Conservation (phyloP, 1,140 invertebrate genomes). For the Calosoma granatense region DNA sequence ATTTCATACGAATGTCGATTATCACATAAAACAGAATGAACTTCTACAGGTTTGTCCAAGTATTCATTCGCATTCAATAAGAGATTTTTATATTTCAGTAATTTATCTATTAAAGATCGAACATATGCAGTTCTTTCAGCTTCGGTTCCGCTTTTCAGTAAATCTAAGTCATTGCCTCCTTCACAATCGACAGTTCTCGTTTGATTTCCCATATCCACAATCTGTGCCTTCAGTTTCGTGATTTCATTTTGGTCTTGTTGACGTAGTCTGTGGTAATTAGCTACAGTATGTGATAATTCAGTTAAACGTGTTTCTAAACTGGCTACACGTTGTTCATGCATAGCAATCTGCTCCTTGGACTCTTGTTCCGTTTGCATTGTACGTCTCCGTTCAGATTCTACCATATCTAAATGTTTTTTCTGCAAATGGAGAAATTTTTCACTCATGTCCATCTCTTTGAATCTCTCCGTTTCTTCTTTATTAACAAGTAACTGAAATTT, state of each 20-base stretch:
- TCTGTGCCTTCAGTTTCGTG: slow-evolving; percentile 46
- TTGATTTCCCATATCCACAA: slow-evolving; percentile 39
- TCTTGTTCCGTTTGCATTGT: slow-evolving; percentile 49
- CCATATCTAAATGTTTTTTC: not conserved
- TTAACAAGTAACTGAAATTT: slow-evolving; percentile 28
- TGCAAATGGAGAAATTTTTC: not conserved
- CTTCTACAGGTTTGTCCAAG: not conserved
- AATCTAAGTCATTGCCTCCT: not conserved
- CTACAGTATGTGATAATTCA: slow-evolving; percentile 68
- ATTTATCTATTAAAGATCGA: not conserved
- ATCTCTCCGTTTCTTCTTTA: slow-evolving; percentile 24
- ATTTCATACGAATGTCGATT: not conserved
- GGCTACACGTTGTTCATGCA: slow-evolving; percentile 66
- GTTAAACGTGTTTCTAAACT: slow-evolving; percentile 66
- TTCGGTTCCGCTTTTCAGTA: not conserved
- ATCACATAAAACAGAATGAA: not conserved
- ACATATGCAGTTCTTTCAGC: not conserved
- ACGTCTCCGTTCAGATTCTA: not conserved
- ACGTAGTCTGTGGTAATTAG: slow-evolving; percentile 62
- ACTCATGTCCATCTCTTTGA: slow-evolving; percentile 33
- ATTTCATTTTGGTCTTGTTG: slow-evolving; percentile 61
- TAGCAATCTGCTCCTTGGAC: slow-evolving; percentile 49
- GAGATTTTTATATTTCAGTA: not conserved
- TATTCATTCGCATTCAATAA: not conserved
- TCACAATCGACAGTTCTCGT: slow-evolving; percentile 1